Base-by-base conservation (phyloP, 2,888 invertebrate species). In the Drosophila ezoana region DNA sequence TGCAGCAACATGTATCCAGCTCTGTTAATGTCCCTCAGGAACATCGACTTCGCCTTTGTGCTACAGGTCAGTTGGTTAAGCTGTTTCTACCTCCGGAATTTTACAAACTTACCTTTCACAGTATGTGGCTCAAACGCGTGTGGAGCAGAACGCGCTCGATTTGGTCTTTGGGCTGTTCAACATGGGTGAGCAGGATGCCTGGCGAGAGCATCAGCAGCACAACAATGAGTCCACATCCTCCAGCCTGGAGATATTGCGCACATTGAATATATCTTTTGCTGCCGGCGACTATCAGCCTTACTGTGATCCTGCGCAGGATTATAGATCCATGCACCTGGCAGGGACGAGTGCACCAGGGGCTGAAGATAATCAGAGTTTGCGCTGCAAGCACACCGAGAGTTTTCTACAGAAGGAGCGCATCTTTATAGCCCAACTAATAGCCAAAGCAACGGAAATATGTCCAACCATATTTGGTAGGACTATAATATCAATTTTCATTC, bases 1-100 rank as follows among this genome's bases (percentile, higher is more conserved):
- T 96, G 95, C 90, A 95, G 95, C 83, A 97, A 97, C 87, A 95
- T 96, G 13, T 96, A 95, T 87, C 96, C 97, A 0, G 94, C 93
- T 59, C 93, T 96, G 53, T 92, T 96, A 41, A 94, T 95, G 81
- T 95, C 95, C 53, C 93, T 95, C 14, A 95, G 95, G 90, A 94
- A 95, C 74, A 93, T 97, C 28, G 95, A 96, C 4, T 93, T 96
- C 51, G 95, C 95, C 0, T 94, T 94, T 90, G 93, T 97, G 66
- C 93, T 97, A 23, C 96, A 97, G 93, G 95, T 95, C 18, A 9
- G 28, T 28, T 13, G 28, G 2, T 0, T 1, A 1, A 1, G 0
- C 0, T 1, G 6, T 6, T n/a, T 2, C 2, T 2, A 9, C 0
- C 1, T 14, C 3, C 14, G 10, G 8, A 4, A 13, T 2, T 28